phyloP scores from a whole-genome alignment of 2,797 vertebrate species.

The Poliocrania exsul region DNA sequence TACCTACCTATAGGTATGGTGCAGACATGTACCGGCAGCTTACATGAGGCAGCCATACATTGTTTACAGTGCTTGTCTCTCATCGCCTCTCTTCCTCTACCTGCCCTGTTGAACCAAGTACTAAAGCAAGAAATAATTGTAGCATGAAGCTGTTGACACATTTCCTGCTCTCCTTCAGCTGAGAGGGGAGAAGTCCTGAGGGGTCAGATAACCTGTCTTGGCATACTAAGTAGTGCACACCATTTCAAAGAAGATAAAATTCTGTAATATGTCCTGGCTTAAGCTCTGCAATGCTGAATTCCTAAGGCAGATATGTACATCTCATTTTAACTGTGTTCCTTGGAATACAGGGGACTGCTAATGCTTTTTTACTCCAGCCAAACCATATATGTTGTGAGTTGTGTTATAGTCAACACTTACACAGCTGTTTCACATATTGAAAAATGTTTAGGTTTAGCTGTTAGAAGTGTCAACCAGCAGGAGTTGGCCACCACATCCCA shows the following conservation, averaged over 20 bases:
- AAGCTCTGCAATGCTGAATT: background rate
- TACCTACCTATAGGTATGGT: background rate
- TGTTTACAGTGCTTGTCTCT: background rate
- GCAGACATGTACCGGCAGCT: fast-evolving
- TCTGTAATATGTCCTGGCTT: background rate
- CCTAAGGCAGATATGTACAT: background rate
- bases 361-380: background rate
- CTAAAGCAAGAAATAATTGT: background rate
- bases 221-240: background rate
- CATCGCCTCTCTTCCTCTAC: background rate
- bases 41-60: background rate
- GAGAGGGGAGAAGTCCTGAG: fast-evolving
- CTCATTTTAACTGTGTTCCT: background rate
- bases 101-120: background rate
- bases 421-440: background rate
- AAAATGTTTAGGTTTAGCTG: background rate
- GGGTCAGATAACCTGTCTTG: background rate
- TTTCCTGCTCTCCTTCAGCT: background rate
- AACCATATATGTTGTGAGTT: background rate
- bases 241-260: background rate
- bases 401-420: background rate
- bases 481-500: background rate
- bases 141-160: background rate
- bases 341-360: background rate
- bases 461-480: background rate